A percentile compares a stretch with the other conserved stretches of the same genome.
Conservation (phyloP, 2,113 vertebrate species). For the Elaphurus davidianus region DNA sequence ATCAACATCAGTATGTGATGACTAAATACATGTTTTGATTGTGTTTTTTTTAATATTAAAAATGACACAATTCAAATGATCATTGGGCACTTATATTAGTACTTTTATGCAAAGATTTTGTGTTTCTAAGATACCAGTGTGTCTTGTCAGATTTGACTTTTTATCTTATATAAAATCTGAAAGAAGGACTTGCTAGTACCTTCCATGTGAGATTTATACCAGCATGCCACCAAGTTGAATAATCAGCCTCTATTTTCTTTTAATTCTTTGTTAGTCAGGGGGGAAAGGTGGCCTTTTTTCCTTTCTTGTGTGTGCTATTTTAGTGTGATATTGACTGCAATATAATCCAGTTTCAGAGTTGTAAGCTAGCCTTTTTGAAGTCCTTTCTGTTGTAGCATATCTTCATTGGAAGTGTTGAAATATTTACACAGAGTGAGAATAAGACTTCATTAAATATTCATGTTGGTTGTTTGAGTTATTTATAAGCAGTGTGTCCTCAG, state of each 20-base stretch:
- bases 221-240: background rate
- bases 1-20: background rate
- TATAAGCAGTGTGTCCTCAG: constrained; percentile 33
- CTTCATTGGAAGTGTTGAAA: constrained; percentile 61
- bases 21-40: background rate
- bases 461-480: constrained; percentile 54
- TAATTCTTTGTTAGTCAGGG: background rate
- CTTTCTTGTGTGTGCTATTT: background rate
- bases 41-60: background rate
- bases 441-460: constrained; percentile 61
- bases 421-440: constrained; percentile 63
- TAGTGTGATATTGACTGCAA: background rate
- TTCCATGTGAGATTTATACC: background rate
- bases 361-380: background rate
- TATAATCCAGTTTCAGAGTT: background rate
- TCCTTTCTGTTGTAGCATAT: constrained; percentile 1
- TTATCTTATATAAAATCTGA: background rate
- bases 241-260: background rate
- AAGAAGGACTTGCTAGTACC: background rate
- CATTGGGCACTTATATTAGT: background rate
- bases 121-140: constrained; percentile 10
- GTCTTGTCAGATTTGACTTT: background rate
- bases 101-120: background rate
- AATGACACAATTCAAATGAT: background rate
- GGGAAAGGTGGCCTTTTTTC: background rate